Evolutionary conservation across 2,797 vertebrate species (phyloP).

Genomic region (Sebastes vulpes): DNA sequence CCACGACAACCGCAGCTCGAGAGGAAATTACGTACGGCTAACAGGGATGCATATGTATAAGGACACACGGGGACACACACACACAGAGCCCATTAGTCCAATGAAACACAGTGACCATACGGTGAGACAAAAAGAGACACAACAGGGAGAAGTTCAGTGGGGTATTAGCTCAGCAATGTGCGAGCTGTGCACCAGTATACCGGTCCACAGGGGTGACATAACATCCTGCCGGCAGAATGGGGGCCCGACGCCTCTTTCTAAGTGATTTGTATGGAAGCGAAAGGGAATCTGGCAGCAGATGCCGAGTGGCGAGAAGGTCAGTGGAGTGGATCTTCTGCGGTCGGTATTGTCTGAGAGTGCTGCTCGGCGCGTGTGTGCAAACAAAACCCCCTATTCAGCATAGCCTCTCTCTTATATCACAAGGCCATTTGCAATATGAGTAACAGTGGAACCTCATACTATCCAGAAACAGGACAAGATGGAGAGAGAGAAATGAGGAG

Average conservation of each 20-base stretch:
- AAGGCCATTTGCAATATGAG: conserved; percentile 62
- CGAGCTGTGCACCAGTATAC: background rate
- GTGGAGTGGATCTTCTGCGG: conserved; percentile 44
- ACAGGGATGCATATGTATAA: conserved; percentile 12
- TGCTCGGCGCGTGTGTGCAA: conserved; percentile 45
- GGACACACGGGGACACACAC: background rate
- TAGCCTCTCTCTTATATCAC: conserved; percentile 52
- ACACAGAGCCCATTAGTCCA: conserved; percentile 2
- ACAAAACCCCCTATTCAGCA: conserved; percentile 74
- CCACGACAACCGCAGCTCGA: conserved; percentile 71
- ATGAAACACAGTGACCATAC: background rate
- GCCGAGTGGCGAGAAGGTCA: conserved; percentile 39
- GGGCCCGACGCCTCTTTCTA: conserved; percentile 30
- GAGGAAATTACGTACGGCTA: conserved; percentile 24
- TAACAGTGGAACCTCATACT: conserved; percentile 37
- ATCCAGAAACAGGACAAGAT: conserved; percentile 26
- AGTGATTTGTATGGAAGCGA: conserved; percentile 64
- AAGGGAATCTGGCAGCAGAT: conserved; percentile 79
- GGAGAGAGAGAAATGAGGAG: background rate
- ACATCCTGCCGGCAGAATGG: conserved; percentile 32
- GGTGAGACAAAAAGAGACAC: conserved; percentile 9
- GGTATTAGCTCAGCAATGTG: conserved; percentile 23
- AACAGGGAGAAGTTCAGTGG: conserved; percentile 24
- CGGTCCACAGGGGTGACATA: conserved; percentile 1
- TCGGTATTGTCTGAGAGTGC: conserved; percentile 59